Evolutionary conservation across 2,888 invertebrate species (phyloP).

Genomic region (Nemurella pictetii): DNA sequence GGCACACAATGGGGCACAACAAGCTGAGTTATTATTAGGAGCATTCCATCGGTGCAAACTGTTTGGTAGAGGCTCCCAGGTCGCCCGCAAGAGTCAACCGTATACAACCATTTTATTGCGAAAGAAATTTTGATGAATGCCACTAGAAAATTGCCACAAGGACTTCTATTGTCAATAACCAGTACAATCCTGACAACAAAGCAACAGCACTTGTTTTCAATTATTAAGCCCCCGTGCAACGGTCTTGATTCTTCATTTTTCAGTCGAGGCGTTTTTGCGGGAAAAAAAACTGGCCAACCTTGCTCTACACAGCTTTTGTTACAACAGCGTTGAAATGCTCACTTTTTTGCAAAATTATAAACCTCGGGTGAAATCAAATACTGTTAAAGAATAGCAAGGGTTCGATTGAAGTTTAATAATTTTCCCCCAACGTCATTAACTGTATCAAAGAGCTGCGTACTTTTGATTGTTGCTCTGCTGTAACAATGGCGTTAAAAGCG

Average conservation of each 20-base stretch:
- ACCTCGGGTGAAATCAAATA: background rate
- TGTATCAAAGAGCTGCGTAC: background rate
- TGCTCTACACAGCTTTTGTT: background rate
- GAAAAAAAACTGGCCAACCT: background rate
- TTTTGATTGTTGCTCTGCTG: background rate
- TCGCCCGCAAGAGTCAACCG: background rate
- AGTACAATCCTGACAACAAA: background rate
- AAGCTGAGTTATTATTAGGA: slow-evolving; percentile 24
- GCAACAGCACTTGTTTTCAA: background rate
- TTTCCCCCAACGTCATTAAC: background rate
- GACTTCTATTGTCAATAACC: slow-evolving; percentile 15
- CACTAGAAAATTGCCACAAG: background rate
- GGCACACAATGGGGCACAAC: slow-evolving; percentile 15
- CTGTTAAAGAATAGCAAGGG: background rate
- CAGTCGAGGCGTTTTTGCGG: background rate
- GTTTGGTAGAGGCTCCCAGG: background rate
- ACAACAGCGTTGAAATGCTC: background rate
- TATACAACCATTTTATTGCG: background rate
- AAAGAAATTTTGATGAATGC: slow-evolving; percentile 11
- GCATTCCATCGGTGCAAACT: slow-evolving; percentile 12
- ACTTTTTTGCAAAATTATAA: slow-evolving; percentile 4
- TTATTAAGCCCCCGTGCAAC: background rate
- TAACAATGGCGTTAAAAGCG: background rate
- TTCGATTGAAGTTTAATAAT: slow-evolving; percentile 11
- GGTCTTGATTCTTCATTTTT: background rate